phyloP scores from a whole-genome alignment of 2,797 vertebrate species.

The Phrynocephalus guinanensis region DNA sequence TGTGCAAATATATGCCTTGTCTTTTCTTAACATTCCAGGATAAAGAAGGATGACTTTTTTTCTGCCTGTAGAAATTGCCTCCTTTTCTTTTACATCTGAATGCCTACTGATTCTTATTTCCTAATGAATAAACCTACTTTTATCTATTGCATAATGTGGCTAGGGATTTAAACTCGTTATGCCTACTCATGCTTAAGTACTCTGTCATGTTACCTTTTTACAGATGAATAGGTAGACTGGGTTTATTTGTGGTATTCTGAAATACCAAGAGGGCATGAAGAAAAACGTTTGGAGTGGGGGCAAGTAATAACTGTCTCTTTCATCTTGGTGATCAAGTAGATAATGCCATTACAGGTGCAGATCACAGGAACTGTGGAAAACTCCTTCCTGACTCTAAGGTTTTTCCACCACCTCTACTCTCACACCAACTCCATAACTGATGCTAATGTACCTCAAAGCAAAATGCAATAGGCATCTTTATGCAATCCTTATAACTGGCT shows the following conservation, averaged over 20 bases:
- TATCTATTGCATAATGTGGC: conserved; percentile 20
- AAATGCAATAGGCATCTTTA: neutral
- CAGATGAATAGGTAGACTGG: neutral
- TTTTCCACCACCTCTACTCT: neutral
- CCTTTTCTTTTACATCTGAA: neutral
- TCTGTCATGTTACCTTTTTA: neutral
- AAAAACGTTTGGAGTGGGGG: neutral
- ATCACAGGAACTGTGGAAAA: neutral
- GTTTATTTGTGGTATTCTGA: neutral
- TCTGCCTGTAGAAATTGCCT: neutral
- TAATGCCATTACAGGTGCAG: neutral
- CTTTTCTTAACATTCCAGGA: neutral
- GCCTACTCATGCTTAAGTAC: neutral
- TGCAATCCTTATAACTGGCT: neutral
- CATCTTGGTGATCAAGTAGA: neutral
- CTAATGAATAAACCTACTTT: conserved; percentile 1
- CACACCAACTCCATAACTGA: neutral
- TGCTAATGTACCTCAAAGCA: neutral
- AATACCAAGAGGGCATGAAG: neutral
- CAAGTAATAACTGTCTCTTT: neutral
- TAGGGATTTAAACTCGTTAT: conserved; percentile 5
- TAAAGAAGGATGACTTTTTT: neutral
- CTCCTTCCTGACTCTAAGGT: neutral
- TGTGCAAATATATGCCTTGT: neutral
- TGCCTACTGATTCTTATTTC: neutral